phyloP scores from a whole-genome alignment of 2,888 invertebrate species.

The Drosophila quinaria region DNA sequence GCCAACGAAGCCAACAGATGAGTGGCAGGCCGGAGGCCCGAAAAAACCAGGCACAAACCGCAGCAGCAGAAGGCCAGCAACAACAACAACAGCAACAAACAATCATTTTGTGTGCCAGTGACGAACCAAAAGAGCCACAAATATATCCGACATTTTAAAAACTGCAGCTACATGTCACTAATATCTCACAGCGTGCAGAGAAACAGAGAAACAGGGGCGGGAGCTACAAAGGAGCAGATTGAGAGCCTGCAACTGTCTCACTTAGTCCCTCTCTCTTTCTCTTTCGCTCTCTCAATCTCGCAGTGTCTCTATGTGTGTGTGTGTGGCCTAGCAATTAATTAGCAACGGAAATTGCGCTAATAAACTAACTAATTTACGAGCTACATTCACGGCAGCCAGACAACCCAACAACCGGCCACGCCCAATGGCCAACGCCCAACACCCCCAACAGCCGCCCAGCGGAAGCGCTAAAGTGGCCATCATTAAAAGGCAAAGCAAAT shows the following conservation, averaged over 20 bases:
- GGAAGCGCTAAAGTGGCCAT: conserved; percentile 74
- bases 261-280: conserved; percentile 6
- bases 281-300: neutral
- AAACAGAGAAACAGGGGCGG: neutral
- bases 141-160: conserved; percentile 62
- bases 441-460: conserved; percentile 31
- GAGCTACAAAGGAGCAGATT: conserved; percentile 32
- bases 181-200: conserved; percentile 45
- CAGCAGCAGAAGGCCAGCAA: conserved; percentile 5
- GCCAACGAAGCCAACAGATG: conserved; percentile 35
- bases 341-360: conserved; percentile 81
- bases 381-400: conserved; percentile 69
- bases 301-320: conserved; percentile 30
- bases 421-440: conserved; percentile 22
- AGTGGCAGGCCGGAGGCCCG: conserved; percentile 26
- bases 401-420: conserved; percentile 22
- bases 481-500: conserved; percentile 67
- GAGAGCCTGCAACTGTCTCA: conserved; percentile 29
- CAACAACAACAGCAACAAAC: conserved; percentile 3
- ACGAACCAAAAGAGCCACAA: conserved; percentile 21
- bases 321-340: conserved; percentile 74
- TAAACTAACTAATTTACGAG: conserved; percentile 82
- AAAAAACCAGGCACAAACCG: conserved; percentile 9
- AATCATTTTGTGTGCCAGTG: neutral
- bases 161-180: conserved; percentile 73